phyloP scores from a whole-genome alignment of 2,113 vertebrate species.

The Pomatorhinus ruficollis region DNA sequence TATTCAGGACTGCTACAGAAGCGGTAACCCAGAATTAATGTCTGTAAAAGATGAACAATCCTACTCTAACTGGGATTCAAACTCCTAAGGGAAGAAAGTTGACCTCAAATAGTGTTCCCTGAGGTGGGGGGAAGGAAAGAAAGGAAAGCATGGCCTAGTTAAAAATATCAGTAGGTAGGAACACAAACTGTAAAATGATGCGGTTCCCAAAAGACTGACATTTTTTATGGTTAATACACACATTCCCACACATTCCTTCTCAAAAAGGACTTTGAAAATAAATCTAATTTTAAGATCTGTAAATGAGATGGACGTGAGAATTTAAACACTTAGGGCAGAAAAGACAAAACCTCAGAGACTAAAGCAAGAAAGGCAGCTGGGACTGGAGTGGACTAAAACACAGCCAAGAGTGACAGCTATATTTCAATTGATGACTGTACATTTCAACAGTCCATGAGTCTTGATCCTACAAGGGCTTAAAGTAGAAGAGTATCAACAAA shows the following conservation, averaged over 20 bases:
- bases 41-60: background rate
- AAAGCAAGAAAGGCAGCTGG: background rate
- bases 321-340: background rate
- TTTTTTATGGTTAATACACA: slow-evolving; percentile 12
- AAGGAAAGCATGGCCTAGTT: background rate
- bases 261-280: slow-evolving; percentile 19
- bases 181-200: background rate
- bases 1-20: background rate
- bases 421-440: background rate
- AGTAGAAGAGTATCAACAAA: background rate
- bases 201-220: background rate
- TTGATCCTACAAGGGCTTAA: background rate
- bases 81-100: slow-evolving; percentile 12
- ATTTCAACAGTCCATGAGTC: accelerated
- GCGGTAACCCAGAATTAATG: background rate
- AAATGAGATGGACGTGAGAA: slow-evolving; percentile 29
- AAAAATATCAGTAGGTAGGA: slow-evolving; percentile 30
- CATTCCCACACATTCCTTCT: slow-evolving; percentile 19
- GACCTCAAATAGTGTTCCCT: background rate
- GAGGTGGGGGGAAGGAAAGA: background rate
- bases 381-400: background rate
- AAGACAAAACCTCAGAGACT: background rate
- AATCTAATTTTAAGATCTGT: slow-evolving; percentile 13
- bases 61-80: background rate
- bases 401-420: background rate